Percentiles rank a stretch among this genome's conserved stretches.
Evolutionary conservation across 2,888 invertebrate genomes (phyloP).

Genomic region (Trilocha varians): DNA sequence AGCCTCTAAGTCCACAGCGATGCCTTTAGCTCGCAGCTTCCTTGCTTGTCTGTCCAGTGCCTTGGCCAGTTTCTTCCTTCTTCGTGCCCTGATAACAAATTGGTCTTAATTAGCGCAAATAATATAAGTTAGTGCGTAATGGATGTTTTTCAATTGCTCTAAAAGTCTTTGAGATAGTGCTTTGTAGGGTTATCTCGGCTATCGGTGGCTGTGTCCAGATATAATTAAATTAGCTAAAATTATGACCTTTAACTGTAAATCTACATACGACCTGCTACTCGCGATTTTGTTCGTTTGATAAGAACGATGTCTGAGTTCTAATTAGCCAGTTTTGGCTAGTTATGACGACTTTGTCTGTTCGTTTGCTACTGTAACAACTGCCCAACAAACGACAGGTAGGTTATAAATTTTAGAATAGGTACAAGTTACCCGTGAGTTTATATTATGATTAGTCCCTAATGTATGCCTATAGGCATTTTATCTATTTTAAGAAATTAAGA

Average conservation of each 20-base stretch:
- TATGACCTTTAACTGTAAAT: neutral
- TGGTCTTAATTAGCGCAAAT: conserved; percentile 56
- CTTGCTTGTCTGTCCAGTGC: conserved; percentile 93
- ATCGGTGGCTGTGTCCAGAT: conserved; percentile 1
- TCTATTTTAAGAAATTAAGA: no score
- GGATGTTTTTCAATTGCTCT: neutral
- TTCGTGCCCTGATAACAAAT: conserved; percentile 78
- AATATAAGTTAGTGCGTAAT: neutral
- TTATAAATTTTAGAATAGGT: no score
- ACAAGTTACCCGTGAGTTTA: no score
- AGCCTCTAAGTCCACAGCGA: conserved; percentile 89
- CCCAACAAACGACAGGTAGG: no score
- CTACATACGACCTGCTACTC: no score
- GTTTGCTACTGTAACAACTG: no score
- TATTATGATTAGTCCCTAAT: no score
- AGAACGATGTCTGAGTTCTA: no score
- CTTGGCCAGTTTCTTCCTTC: conserved; percentile 93
- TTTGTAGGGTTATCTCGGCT: conserved; percentile 6
- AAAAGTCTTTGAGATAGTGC: neutral
- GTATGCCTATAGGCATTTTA: no score
- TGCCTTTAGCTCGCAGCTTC: conserved; percentile 92
- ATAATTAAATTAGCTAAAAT: conserved; percentile 6
- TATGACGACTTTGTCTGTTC: no score
- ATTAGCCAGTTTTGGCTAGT: no score
- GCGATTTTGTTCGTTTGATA: no score